phyloP scores from a whole-genome alignment of 2,797 vertebrate genomes.

The Neolamprologus multifasciatus region DNA sequence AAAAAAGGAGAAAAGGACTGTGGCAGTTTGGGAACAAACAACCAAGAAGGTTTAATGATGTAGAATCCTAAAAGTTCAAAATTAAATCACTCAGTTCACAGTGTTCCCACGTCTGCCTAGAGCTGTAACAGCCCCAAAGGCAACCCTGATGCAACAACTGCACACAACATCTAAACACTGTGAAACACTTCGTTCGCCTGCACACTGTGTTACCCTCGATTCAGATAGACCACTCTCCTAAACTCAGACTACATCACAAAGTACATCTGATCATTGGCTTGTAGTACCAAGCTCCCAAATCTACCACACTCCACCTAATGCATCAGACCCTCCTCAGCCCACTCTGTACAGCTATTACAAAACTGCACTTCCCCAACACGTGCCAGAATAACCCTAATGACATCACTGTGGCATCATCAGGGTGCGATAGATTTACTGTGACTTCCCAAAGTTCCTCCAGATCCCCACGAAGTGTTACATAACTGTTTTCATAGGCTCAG shows the following conservation, averaged over 20 bases:
- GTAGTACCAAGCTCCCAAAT: not conserved
- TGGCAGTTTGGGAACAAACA: not conserved
- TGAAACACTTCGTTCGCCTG: not conserved
- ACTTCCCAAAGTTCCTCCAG: not conserved
- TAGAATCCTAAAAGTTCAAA: not conserved
- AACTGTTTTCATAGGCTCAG: not conserved
- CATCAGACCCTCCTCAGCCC: not conserved
- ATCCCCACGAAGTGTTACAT: not conserved
- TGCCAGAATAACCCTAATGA: not conserved
- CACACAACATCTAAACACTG: not conserved
- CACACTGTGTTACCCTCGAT: not conserved
- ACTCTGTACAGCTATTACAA: not conserved
- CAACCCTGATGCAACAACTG: conserved; percentile 20
- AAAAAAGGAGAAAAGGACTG: not conserved
- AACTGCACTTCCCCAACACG: too few species aligned
- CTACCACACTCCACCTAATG: not conserved
- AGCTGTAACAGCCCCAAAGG: conserved; percentile 15
- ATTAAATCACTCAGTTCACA: not conserved
- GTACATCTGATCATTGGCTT: not conserved
- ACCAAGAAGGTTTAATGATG: not conserved
- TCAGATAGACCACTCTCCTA: not conserved
- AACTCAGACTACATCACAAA: not conserved
- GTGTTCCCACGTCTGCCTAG: not conserved
- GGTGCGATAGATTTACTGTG: not conserved
- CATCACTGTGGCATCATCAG: not conserved